Evolutionary conservation across 2,888 invertebrate genomes (phyloP).

Genomic region (Pasiphila rectangulata): DNA sequence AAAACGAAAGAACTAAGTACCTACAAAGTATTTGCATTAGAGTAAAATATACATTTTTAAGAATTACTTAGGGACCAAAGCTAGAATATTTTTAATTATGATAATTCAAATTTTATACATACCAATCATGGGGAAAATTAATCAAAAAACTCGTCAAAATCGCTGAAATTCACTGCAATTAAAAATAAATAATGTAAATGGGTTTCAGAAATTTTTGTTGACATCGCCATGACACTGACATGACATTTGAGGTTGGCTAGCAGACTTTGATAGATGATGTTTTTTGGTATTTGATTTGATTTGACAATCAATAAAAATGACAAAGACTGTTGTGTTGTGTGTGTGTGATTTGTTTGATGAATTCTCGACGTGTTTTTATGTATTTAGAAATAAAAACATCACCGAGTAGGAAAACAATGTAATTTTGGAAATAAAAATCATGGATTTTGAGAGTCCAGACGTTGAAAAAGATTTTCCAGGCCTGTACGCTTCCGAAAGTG

Average conservation of each 20-base stretch:
- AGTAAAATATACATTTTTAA: not conserved
- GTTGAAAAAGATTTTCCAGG: constrained; percentile 95
- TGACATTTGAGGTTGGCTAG: not conserved
- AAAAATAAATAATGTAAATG: constrained; percentile 14
- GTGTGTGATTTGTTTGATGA: no score
- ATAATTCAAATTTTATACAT: constrained; percentile 11
- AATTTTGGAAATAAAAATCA: no score
- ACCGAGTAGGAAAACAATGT: no score
- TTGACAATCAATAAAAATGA: no score
- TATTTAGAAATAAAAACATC: no score
- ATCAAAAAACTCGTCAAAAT: constrained; percentile 17
- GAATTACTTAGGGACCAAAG: no score
- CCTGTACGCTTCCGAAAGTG: constrained; percentile 89
- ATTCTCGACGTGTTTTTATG: no score
- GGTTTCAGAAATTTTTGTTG: constrained; percentile 18
- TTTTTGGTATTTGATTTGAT: no score
- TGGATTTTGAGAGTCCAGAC: constrained; percentile 94
- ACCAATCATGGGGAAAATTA: constrained; percentile 23
- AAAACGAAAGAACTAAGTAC: not conserved
- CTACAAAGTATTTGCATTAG: not conserved
- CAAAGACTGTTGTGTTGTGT: no score
- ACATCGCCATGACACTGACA: not conserved
- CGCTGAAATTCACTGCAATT: no score
- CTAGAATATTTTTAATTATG: not conserved
- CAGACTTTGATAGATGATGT: no score